These are phyloP conservation scores for Synanthedon myopaeformis DNA, from an alignment of 2,888 invertebrate species.

Conservation along the genomic window DNA sequence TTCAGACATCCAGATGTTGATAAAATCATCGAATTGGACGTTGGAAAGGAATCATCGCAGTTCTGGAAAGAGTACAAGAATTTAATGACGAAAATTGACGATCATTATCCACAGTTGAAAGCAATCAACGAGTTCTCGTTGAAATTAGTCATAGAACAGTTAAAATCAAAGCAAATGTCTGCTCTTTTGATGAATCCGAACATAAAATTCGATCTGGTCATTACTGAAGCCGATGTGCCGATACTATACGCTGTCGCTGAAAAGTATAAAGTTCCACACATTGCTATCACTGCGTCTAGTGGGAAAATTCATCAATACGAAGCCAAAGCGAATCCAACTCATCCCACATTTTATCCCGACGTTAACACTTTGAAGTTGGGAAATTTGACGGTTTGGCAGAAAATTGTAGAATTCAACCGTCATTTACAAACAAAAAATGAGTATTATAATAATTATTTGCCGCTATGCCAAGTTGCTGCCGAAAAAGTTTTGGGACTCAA, in stretches of 20 bases:
- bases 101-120: constrained; percentile 35
- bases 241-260: constrained; percentile 60
- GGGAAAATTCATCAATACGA: constrained; percentile 59
- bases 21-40: constrained; percentile 46
- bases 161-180: constrained; percentile 50
- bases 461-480: constrained; percentile 43
- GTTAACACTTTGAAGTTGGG: constrained; percentile 49
- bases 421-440: constrained; percentile 39
- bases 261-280: constrained; percentile 64
- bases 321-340: constrained; percentile 62
- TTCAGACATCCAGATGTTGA: constrained; percentile 42
- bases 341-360: constrained; percentile 64
- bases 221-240: constrained; percentile 67
- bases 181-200: constrained; percentile 48
- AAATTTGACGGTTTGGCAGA: constrained; percentile 50
- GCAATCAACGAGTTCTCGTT: constrained; percentile 39
- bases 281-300: constrained; percentile 61
- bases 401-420: constrained; percentile 37
- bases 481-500: constrained; percentile 43
- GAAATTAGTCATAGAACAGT: constrained; percentile 46
- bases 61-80: constrained; percentile 48
- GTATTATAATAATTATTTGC: constrained; percentile 44
- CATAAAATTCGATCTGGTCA: constrained; percentile 66
- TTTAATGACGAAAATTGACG: constrained; percentile 44
- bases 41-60: constrained; percentile 39